Evolutionary conservation across 2,888 invertebrate genomes (phyloP).

Genomic region (Drosophila lutescens): DNA sequence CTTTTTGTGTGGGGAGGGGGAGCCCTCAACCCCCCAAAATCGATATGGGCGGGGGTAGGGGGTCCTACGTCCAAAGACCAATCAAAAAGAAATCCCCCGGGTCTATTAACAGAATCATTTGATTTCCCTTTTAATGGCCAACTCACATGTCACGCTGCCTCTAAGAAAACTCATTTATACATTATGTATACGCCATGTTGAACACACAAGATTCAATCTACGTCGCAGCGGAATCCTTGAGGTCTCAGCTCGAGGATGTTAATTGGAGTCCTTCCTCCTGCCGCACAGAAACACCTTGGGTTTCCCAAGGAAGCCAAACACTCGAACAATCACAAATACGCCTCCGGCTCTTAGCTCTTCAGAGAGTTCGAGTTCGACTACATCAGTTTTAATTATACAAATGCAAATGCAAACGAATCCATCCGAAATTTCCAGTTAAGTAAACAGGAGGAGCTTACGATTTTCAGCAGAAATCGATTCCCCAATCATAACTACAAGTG

Average conservation of each 20-base stretch:
- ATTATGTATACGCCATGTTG: slow-evolving; percentile 50
- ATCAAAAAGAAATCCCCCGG: slow-evolving; percentile 44
- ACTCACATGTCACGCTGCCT: slow-evolving; percentile 41
- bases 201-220: slow-evolving; percentile 37
- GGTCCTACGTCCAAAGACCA: slow-evolving; percentile 29
- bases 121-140: slow-evolving; percentile 48
- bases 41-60: slow-evolving; percentile 23
- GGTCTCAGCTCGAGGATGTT: slow-evolving; percentile 23
- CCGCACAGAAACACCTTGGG: slow-evolving; percentile 8
- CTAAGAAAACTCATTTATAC: slow-evolving; percentile 50
- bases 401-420: slow-evolving; percentile 28
- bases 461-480: slow-evolving; percentile 17
- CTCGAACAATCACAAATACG: slow-evolving; percentile 20
- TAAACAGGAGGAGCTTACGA: slow-evolving; percentile 9
- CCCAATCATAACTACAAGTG: slow-evolving; percentile 30
- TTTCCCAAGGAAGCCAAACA: slow-evolving; percentile 12
- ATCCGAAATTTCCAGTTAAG: slow-evolving; percentile 18
- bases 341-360: not conserved
- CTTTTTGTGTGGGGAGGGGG: slow-evolving; percentile 8
- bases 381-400: slow-evolving; percentile 33
- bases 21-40: slow-evolving; percentile 8
- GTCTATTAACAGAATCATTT: slow-evolving; percentile 53
- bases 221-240: slow-evolving; percentile 28
- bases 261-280: slow-evolving; percentile 16
- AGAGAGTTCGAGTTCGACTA: slow-evolving; percentile 1